Evolutionary conservation across 2,113 vertebrate species (phyloP), one percentile per base, ranked within the genome.

Genomic region (Solenodon paradoxus): DNA sequence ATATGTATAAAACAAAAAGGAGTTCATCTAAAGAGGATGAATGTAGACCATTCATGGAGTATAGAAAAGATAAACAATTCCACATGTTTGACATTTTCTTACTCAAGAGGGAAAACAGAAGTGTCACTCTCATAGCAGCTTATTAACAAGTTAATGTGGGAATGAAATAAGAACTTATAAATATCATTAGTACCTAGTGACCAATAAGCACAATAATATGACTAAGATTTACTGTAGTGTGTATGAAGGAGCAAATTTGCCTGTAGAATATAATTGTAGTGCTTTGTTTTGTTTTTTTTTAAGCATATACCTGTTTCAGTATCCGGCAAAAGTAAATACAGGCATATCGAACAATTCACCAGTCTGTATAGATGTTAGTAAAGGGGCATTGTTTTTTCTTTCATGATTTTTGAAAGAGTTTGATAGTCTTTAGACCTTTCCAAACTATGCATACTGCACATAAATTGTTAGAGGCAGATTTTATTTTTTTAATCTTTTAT

Each of bases 341-440:
- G 20, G 2, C 6, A 24, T 47, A 47, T 20, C 9, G 59, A 42
- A 1, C 0, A 30, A 78, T 10, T 47, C 12, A 81, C 16, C 15
- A 51, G 35, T 63, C 49, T 74, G 10, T 42, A 19, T 38, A 35
- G 20, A n/a, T 57, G 6, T 0, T 0, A 66, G 10, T 68, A 26
- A 64, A 87, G 13, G 13, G 57, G 20, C 7, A 55, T 68, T 68
- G 24, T 92, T 74, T 92, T 91, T 19, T 55, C 22, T 91, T 87
- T 57, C 55, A 72, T 15, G n/a, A n/a, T 87, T 74, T n/a, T 69
- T 74, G n/a, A 81, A 59, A 22, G 8, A 26, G 57, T 75, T 59
- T 38, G 22, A 1, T 16, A 61, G 61, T 61, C 7, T 38, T 3
- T 19, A 74, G 4, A 64, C 1, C 4, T 86, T 86, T 64, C 7